These are phyloP conservation scores for Callorhinus ursinus DNA, from an alignment of 2,113 vertebrate genomes.

Conservation along the genomic window DNA sequence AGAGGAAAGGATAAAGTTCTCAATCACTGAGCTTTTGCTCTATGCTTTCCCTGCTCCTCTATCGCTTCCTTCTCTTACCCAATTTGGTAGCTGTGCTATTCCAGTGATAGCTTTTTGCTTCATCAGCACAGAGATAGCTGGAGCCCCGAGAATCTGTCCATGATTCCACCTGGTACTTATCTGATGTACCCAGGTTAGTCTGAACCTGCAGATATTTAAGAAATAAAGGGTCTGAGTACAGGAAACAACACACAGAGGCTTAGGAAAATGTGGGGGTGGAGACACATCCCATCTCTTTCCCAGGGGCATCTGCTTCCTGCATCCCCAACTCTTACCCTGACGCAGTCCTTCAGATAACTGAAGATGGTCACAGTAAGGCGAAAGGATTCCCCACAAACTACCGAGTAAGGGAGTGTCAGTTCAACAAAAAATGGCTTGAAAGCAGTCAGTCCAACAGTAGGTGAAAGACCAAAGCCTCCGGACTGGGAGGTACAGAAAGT, in stretches of 20 bases:
- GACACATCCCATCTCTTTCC: constrained; percentile 17
- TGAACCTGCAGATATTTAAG: constrained; percentile 45
- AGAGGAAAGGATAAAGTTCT: background rate
- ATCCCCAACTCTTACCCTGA: constrained; percentile 73
- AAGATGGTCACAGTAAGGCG: constrained; percentile 89
- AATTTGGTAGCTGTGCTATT: constrained; percentile 83
- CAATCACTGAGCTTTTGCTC: background rate
- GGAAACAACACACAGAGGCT: background rate
- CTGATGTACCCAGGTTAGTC: constrained; percentile 34
- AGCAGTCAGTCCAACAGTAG: constrained; percentile 82
- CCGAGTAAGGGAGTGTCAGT: constrained; percentile 89
- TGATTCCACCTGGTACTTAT: constrained; percentile 40
- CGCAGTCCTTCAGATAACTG: constrained; percentile 85
- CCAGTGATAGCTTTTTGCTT: constrained; percentile 89
- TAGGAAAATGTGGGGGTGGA: background rate
- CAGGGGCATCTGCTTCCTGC: background rate
- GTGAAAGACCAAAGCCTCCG: constrained; percentile 90
- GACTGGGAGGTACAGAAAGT: constrained; percentile 88
- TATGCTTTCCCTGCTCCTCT: too few relatives aligned
- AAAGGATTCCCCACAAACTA: constrained; percentile 90
- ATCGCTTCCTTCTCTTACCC: constrained; percentile 82
- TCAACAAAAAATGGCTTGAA: constrained; percentile 93
- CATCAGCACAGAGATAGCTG: constrained; percentile 88
- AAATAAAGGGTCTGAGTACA: background rate
- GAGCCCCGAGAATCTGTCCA: constrained; percentile 81